These are phyloP conservation scores for Philaenus spumarius DNA, from an alignment of 1,140 invertebrate genomes.

Conservation along the genomic window DNA sequence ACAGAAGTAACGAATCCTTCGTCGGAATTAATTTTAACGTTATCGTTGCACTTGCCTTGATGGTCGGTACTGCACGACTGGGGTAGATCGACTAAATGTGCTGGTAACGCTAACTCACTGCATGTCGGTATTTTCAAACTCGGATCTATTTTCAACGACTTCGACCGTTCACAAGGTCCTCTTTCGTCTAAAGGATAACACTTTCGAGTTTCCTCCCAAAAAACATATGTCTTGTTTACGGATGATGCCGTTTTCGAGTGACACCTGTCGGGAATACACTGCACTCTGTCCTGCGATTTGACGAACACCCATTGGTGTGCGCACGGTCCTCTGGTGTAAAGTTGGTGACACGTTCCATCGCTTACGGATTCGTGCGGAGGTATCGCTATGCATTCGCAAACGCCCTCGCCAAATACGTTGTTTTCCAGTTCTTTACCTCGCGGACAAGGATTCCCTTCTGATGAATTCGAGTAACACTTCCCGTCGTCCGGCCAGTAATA, in stretches of 20 bases:
- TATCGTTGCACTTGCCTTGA: no score
- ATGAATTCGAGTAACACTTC: not conserved
- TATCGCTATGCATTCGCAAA: constrained; percentile 8
- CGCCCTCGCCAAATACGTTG: constrained; percentile 9
- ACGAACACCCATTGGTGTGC: not conserved
- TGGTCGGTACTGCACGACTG: no score
- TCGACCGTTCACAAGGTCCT: not conserved
- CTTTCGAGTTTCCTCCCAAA: not conserved
- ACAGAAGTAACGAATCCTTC: no score
- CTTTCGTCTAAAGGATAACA: constrained; percentile 5
- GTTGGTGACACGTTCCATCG: constrained; percentile 1
- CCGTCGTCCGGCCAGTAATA: constrained; percentile 10
- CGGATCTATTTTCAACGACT: no score
- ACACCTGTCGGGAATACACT: constrained; percentile 5
- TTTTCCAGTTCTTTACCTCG: not conserved
- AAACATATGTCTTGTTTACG: not conserved
- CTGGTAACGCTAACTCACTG: no score
- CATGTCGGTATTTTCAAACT: no score
- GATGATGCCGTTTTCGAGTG: not conserved
- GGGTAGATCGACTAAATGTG: no score
- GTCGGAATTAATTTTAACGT: no score
- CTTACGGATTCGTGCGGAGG: not conserved
- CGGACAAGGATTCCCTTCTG: not conserved
- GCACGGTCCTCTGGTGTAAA: constrained; percentile 15
- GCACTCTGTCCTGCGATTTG: not conserved